phyloP scores from a whole-genome alignment of 2,113 vertebrate genomes.

The Nipponia nippon region DNA sequence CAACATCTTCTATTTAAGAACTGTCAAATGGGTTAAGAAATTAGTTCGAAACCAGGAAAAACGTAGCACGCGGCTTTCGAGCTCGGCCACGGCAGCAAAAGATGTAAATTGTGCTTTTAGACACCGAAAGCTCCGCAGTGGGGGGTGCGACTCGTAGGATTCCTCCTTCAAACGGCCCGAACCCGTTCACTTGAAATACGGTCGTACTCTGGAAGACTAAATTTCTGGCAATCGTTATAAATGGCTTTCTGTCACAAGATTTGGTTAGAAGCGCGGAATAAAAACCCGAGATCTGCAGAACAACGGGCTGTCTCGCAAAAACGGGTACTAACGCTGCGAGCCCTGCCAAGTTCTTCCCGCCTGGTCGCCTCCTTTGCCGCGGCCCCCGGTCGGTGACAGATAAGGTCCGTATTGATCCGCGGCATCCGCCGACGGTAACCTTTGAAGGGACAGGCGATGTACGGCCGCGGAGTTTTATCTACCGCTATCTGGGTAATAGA shows the following conservation, averaged over 20 bases:
- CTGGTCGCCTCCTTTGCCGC: background rate
- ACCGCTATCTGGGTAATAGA: constrained; percentile 82
- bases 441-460: constrained; percentile 75
- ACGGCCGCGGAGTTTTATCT: constrained; percentile 82
- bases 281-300: rapidly evolving
- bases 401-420: constrained; percentile 70
- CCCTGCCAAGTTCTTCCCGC: rapidly evolving
- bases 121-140: background rate
- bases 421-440: constrained; percentile 65
- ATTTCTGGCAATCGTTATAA: background rate
- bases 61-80: background rate
- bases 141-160: background rate
- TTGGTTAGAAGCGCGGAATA: background rate
- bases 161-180: background rate
- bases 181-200: background rate
- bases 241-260: background rate
- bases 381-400: constrained; percentile 71
- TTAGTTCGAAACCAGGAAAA: background rate
- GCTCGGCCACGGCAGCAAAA: background rate
- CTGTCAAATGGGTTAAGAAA: background rate
- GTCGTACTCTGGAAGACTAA: background rate
- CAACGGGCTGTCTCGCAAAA: background rate
- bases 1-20: background rate
- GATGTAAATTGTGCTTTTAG: background rate
- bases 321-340: background rate